These are phyloP conservation scores for Steatornis caripensis DNA, from an alignment of 2,113 vertebrate genomes.

Conservation along the genomic window DNA sequence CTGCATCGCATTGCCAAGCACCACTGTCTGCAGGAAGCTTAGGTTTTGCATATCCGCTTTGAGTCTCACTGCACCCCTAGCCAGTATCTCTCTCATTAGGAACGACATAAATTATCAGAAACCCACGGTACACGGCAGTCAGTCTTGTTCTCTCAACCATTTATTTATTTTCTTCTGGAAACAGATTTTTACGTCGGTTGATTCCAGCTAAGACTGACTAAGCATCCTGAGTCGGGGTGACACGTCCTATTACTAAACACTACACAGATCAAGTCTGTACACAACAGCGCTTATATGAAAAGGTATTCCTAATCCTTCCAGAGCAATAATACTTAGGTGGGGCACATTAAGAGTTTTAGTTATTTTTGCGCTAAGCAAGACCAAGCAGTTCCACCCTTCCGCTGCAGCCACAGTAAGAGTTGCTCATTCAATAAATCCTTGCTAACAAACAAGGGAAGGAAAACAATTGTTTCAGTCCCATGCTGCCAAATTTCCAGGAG, in stretches of 20 bases:
- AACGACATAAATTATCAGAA: background rate
- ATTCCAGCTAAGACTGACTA: constrained; percentile 1
- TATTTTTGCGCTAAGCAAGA: constrained; percentile 40
- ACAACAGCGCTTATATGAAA: background rate
- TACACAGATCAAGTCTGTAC: background rate
- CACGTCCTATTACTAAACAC: background rate
- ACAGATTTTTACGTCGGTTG: background rate
- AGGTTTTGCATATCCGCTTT: background rate
- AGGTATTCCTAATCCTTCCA: constrained; percentile 24
- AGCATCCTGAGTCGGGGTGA: background rate
- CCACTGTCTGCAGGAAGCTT: background rate
- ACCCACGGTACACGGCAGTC: background rate
- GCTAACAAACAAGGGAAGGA: constrained; percentile 52
- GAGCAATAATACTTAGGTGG: background rate
- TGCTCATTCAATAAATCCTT: constrained; percentile 26
- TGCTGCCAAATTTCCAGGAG: constrained; percentile 36
- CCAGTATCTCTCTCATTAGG: background rate
- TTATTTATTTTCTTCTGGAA: background rate
- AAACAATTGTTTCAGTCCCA: constrained; percentile 13
- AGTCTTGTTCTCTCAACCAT: background rate
- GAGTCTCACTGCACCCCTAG: background rate
- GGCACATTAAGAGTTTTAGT: constrained; percentile 23
- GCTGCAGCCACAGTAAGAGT: background rate
- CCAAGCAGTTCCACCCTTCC: constrained; percentile 44
- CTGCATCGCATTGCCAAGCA: background rate